Evolutionary conservation across 1,140 invertebrate genomes (phyloP), one percentile per base, ranked within the genome.

Genomic region (Notospermus geniculatus): DNA sequence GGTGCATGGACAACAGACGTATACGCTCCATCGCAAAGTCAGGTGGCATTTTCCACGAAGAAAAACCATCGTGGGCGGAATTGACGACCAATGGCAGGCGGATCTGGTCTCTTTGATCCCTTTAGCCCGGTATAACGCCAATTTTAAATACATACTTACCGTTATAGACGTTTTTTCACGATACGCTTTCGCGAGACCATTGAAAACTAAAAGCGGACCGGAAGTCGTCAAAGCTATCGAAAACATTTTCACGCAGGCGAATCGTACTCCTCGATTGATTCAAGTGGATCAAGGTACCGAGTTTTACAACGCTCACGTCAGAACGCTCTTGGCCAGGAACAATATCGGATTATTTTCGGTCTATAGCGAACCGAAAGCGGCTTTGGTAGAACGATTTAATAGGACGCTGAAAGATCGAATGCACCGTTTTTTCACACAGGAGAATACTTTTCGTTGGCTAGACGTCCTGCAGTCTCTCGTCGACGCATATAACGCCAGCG

Each of bases 321-420:
- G 19, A 43, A 43, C 39, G 11, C 19, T 43, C 19, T 43, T 43
- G 39, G n/a, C n/a, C n/a, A n/a, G n/a, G n/a, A n/a, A n/a, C 22
- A 57, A 45, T 22, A 4, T 53, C 28, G 56, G 55, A 53, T 62
- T 62, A 36, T 45, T 52, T 22, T 25, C 59, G 1, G 39, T 60
- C 22, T 80, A 72, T 71, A 75, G 68, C 58, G 67, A 67, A 41
- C 72, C 75, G 43, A 85, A 85, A 74, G 80, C 80, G 17, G 71
- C 75, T 22, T 74, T 82, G 43, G 74, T 77, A 45, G 83, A 84
- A 72, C 52, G 82, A 59, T 80, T 83, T 57, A 82, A 82, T 69
- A 62, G 79, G 63, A 84, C 79, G 25, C 60, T 85, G 54, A 84
- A 83, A 76, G 66, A 59, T 19, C 78, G 73, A 68, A 74, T 84